phyloP scores from a whole-genome alignment of 2,797 vertebrate species.

The Aphelocoma californica region DNA sequence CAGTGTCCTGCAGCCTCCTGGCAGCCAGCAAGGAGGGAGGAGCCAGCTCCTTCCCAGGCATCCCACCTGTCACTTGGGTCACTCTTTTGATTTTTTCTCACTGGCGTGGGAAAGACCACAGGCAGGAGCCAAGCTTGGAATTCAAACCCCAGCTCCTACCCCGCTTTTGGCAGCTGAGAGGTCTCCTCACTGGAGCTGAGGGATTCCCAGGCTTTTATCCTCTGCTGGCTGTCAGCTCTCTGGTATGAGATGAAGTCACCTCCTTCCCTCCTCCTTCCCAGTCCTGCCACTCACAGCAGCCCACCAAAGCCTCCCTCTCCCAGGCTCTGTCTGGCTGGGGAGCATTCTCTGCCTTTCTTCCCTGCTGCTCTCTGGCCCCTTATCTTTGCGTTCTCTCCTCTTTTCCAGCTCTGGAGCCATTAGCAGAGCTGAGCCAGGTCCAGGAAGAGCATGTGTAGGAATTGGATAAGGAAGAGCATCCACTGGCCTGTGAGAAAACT shows the following conservation, averaged over 20 bases:
- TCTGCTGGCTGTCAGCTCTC: conserved; percentile 6
- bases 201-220: conserved; percentile 33
- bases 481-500: not conserved
- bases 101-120: not conserved
- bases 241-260: conserved; percentile 34
- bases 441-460: conserved; percentile 13
- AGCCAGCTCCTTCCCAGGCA: not conserved
- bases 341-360: not conserved
- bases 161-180: not conserved
- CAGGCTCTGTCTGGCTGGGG: not conserved
- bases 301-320: not conserved
- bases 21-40: not conserved
- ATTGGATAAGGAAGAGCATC: not conserved
- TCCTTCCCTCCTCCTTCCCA: not conserved
- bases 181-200: not conserved
- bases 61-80: not conserved
- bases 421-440: not conserved
- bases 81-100: not conserved
- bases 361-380: not conserved
- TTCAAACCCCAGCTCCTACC: not conserved
- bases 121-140: not conserved
- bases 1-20: not conserved
- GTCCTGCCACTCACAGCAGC: not conserved
- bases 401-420: not conserved
- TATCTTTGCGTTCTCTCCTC: not conserved